Percentiles rank a stretch among this genome's conserved stretches.
phyloP scores from a whole-genome alignment of 2,113 vertebrate species.

The Microcebus lehilahytsara region DNA sequence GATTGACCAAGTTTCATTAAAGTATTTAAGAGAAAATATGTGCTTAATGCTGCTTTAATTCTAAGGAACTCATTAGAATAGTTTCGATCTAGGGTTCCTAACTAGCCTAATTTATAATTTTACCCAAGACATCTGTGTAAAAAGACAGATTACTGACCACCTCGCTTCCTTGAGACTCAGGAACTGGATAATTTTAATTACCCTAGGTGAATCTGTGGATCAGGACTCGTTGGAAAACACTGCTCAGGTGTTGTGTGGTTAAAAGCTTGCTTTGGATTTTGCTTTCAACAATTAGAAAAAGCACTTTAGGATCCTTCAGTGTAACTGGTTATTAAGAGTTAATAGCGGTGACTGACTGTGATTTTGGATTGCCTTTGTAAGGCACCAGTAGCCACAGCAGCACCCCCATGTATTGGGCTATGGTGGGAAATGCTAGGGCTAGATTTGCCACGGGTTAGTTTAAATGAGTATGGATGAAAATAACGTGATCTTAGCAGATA shows the following conservation, averaged over 20 bases:
- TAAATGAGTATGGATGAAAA: neutral
- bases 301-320: constrained; percentile 4
- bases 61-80: constrained; percentile 68
- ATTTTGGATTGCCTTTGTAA: neutral
- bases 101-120: neutral
- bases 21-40: constrained; percentile 65
- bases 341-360: too few species aligned
- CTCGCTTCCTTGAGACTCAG: neutral
- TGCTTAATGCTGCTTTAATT: constrained; percentile 66
- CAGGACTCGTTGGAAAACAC: neutral
- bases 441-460: neutral
- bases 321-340: neutral
- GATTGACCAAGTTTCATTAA: constrained; percentile 81
- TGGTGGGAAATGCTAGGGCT: neutral
- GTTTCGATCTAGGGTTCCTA: constrained; percentile 55
- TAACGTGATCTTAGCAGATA: neutral
- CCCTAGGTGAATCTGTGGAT: neutral
- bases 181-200: neutral
- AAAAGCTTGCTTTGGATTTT: constrained; percentile 24
- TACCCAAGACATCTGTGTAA: neutral
- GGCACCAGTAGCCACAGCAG: accelerated
- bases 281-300: neutral
- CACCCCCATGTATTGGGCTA: neutral
- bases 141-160: neutral
- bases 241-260: neutral